A percentile compares a stretch with the other conserved stretches of the same genome.
These are phyloP conservation scores for Alaudala cheleensis DNA, from an alignment of 2,113 vertebrate genomes.

Conservation along the genomic window DNA sequence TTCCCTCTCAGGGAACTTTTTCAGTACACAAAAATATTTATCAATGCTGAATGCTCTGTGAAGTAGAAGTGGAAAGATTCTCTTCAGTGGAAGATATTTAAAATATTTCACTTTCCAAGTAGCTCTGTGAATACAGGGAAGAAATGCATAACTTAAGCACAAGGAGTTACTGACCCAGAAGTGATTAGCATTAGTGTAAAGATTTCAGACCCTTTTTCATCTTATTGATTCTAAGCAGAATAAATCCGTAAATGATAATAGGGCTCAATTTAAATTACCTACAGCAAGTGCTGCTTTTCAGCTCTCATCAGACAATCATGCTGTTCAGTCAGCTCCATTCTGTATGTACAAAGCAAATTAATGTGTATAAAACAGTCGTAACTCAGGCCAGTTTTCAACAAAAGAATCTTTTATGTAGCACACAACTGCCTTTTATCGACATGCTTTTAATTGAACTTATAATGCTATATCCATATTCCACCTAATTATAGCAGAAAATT, in stretches of 20 bases:
- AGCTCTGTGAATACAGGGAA: constrained; percentile 28
- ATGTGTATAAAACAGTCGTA: constrained; percentile 60
- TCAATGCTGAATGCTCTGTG: constrained; percentile 12
- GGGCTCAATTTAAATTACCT: constrained; percentile 75
- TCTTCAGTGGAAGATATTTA: constrained; percentile 42
- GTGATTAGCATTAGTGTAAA: constrained; percentile 67
- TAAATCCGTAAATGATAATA: constrained; percentile 71
- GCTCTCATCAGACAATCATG: constrained; percentile 42
- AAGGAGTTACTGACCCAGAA: constrained; percentile 67
- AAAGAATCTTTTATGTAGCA: constrained; percentile 51
- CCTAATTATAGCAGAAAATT: constrained; percentile 16
- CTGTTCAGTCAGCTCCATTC: constrained; percentile 64
- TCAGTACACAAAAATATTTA: constrained; percentile 15
- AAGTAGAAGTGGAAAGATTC: not conserved
- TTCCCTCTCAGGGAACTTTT: constrained; percentile 23
- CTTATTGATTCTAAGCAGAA: constrained; percentile 72
- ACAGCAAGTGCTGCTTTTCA: constrained; percentile 70
- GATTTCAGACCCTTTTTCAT: constrained; percentile 56
- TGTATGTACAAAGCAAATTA: constrained; percentile 68
- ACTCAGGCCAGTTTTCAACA: constrained; percentile 63
- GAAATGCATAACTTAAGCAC: constrained; percentile 53
- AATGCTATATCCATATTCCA: constrained; percentile 30
- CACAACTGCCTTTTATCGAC: constrained; percentile 48
- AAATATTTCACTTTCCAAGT: constrained; percentile 50
- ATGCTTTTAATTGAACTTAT: constrained; percentile 51